Evolutionary conservation across 2,113 vertebrate genomes (phyloP), one percentile per base, ranked within the genome.

Genomic region (Bombycilla garrulus): DNA sequence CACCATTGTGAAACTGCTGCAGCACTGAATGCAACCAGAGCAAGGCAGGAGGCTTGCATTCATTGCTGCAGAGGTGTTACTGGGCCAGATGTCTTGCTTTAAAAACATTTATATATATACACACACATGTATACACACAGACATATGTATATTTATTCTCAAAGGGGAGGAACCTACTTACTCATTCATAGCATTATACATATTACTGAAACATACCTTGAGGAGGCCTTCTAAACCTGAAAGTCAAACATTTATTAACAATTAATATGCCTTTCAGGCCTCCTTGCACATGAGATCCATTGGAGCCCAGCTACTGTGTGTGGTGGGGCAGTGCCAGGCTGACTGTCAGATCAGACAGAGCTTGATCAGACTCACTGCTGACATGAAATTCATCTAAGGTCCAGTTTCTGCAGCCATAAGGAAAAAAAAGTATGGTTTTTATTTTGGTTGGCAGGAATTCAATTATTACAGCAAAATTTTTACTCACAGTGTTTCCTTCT

Each of bases 101-200:
- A 65, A 80, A 81, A 67, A 57, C 42, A 85, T 12, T 25, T 38
- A 9, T 24, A 36, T 24, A 45, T 17, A 13, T 7, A 21, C 6
- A 58, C 4, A 38, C 5, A n/a, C 2, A 13, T 10, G 0, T 7
- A 15, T 15, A 47, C 1, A 54, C 2, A 38, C 2, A 65, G 4
- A 50, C 1, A 9, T 8, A 15, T 5, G 2, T 24, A 4, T 51
- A 12, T 57, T 84, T 53, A 65, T 54, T 66, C 51, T 90, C 64
- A 62, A 23, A 19, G 51, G 18, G 42, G 53, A 56, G 21, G 25
- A 21, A 78, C 53, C 51, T 61, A 26, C 21, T 29, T 81, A 29
- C 40, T 84, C 47, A 31, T 70, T 58, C 64, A n/a, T 20, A 69
- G 54, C 16, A 45, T 17, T 73, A 17, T 17, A 22, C 12, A 0